Evolutionary conservation across 2,888 invertebrate genomes (phyloP), one percentile per base, ranked within the genome.

Genomic region (Lasius fuliginosus): DNA sequence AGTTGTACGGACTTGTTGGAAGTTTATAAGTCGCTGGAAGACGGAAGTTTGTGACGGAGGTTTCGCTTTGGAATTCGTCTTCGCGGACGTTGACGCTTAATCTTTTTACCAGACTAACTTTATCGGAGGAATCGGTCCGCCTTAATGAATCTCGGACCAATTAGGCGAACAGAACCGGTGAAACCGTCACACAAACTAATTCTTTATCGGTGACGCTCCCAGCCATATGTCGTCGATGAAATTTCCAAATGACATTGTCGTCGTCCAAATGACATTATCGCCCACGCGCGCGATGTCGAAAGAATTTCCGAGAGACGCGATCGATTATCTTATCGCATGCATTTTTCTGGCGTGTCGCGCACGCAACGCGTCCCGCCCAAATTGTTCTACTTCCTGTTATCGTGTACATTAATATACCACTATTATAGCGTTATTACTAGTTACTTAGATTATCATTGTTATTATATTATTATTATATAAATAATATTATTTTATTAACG

Each of bases 351-450:
- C 18, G 40, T 18, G 62, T 23, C 23, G n/a, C 33, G 62, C n/a
- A 12, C 9, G 30, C 53, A 36, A 49, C 33, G 83, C 58, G 71
- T 64, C 46, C 40, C 53, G 62, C 53, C 9, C 30, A 23, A 83
- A 64, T 85, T 62, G 53, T 68, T 71, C 46, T 64, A 79, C 53
- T 74, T 73, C 60, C 74, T 64, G 76, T 86, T 67, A 68, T 67
- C 23, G 79, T 85, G 71, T 56, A 62, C 46, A 65, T 75, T 84
- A 85, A 73, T 49, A 53, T 53, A 76, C 23, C 46, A n/a, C 40
- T 62, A 77, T 68, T 62, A 27, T 40, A 77, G 30, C n/a, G 53
- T 56, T 69, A 33, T 65, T 46, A 42, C 36, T 46, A 77, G 49
- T 8, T 62, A 60, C 1, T 74, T 74, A 30, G 62, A 77, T 56